These are phyloP conservation scores for Euura saliciscinereae DNA, from an alignment of 1,140 invertebrate species.

Conservation along the genomic window DNA sequence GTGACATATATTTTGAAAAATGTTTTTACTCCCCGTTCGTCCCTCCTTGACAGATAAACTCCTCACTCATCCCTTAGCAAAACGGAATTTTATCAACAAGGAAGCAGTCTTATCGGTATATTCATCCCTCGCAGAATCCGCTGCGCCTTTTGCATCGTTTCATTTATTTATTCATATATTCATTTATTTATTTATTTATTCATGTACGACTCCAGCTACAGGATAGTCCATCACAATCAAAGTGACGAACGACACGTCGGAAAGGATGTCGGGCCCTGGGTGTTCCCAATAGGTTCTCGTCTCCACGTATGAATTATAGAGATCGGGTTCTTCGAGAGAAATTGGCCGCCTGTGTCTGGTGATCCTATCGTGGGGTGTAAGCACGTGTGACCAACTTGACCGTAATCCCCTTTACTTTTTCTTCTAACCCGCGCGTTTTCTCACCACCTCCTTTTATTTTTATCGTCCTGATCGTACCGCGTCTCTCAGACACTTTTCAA, in stretches of 20 bases:
- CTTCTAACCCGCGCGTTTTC: background rate
- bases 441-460: background rate
- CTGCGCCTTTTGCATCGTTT: background rate
- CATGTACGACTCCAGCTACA: too few relatives aligned
- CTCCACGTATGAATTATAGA: constrained; percentile 5
- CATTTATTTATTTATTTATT: background rate
- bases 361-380: background rate
- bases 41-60: background rate
- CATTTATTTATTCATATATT: background rate
- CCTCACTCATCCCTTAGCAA: too few relatives aligned
- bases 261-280: background rate
- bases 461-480: background rate
- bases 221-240: too few relatives aligned
- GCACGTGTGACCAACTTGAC: background rate
- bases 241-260: background rate
- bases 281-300: background rate
- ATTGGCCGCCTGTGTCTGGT: background rate
- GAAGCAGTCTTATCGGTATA: too few relatives aligned
- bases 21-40: background rate
- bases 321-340: background rate
- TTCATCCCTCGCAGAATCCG: too few relatives aligned
- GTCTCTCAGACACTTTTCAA: background rate
- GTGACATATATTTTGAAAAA: background rate
- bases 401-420: background rate
- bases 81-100: too few relatives aligned